Evolutionary conservation across 2,113 vertebrate species (phyloP).

Genomic region (Thamnaconus septentrionalis): DNA sequence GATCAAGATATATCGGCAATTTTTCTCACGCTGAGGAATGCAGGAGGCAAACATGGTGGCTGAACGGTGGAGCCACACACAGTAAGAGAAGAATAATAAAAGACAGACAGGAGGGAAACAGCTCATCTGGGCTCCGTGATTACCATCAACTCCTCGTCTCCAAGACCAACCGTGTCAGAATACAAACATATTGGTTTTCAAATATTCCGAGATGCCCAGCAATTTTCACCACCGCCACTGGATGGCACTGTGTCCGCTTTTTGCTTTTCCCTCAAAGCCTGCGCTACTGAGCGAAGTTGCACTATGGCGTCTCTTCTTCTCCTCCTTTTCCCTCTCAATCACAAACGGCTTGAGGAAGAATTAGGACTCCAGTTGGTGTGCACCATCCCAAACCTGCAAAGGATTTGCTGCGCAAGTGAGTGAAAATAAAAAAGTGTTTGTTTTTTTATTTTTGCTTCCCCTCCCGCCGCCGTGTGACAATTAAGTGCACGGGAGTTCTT

Average conservation of each 20-base stretch:
- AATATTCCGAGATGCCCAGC: background rate
- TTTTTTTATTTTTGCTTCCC: slow-evolving; percentile 4
- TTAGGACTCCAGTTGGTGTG: slow-evolving; percentile 59
- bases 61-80: too few relatives aligned
- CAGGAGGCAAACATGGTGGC: too few relatives aligned
- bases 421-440: background rate
- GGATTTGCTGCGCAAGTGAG: slow-evolving; percentile 28
- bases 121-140: too few relatives aligned
- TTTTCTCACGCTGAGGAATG: slow-evolving; percentile 33
- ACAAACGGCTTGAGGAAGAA: slow-evolving; percentile 52
- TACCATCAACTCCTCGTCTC: too few relatives aligned
- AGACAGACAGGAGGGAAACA: too few relatives aligned
- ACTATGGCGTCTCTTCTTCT: background rate
- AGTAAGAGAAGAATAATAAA: too few relatives aligned
- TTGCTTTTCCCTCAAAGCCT: background rate
- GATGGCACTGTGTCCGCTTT: slow-evolving; percentile 75
- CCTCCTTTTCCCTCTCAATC: slow-evolving; percentile 3
- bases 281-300: background rate
- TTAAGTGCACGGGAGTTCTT: slow-evolving; percentile 29
- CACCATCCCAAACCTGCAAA: slow-evolving; percentile 40
- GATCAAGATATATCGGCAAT: slow-evolving; percentile 29
- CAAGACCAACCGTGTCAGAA: too few relatives aligned
- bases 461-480: slow-evolving; percentile 41
- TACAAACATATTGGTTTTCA: background rate
- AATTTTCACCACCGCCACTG: slow-evolving; percentile 50